Percentiles rank a stretch among this genome's conserved stretches.
phyloP scores from a whole-genome alignment of 2,888 invertebrate species.

The Amphipoea oculea region DNA sequence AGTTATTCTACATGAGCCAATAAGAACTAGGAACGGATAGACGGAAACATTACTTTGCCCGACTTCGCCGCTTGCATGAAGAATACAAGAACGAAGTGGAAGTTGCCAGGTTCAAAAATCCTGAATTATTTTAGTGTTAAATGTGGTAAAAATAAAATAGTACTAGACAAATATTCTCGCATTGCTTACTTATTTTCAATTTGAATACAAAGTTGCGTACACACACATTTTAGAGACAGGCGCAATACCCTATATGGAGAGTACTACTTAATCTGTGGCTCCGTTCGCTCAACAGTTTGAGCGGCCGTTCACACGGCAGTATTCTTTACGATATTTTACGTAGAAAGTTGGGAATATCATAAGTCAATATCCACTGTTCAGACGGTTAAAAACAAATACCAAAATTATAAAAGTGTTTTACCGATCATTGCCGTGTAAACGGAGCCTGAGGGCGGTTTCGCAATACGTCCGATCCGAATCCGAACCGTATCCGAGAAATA shows the following conservation, averaged over 20 bases:
- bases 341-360: background rate
- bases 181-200: background rate
- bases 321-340: background rate
- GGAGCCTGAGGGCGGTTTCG: background rate
- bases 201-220: background rate
- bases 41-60: background rate
- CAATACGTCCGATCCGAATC: too few relatives aligned
- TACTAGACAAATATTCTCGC: constrained; percentile 36
- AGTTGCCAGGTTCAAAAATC: constrained; percentile 36
- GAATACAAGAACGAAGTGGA: constrained; percentile 10
- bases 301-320: background rate
- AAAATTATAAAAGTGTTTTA: background rate
- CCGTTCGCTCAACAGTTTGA: background rate
- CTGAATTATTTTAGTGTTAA: background rate
- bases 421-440: background rate
- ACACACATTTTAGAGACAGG: background rate
- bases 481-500: too few relatives aligned
- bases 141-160: background rate
- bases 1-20: constrained; percentile 15
- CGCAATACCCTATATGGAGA: background rate
- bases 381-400: background rate
- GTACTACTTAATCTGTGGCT: too few relatives aligned
- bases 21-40: constrained; percentile 20
- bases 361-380: background rate
- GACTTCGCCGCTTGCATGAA: constrained; percentile 2